phyloP scores from a whole-genome alignment of 2,113 vertebrate genomes.

The Tympanuchus pallidicinctus region DNA sequence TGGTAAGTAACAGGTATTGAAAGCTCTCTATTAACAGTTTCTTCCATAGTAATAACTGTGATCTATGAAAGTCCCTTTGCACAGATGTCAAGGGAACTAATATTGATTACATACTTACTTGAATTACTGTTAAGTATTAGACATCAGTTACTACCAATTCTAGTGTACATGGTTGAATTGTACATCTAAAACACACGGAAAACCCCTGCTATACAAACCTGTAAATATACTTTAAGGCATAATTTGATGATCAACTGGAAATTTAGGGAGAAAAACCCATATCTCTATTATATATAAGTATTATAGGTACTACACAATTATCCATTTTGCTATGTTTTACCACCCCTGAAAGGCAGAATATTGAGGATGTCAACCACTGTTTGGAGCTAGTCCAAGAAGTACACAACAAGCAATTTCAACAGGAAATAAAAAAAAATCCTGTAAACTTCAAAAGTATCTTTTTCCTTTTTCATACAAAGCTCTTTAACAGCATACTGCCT shows the following conservation, averaged over 20 bases:
- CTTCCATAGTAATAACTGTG: not conserved
- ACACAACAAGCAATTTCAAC: not conserved
- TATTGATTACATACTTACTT: not conserved
- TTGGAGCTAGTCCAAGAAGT: not conserved
- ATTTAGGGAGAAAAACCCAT: not conserved
- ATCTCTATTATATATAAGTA: not conserved
- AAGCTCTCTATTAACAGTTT: not conserved
- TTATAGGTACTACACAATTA: not conserved
- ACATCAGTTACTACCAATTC: not conserved
- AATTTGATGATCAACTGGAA: not conserved
- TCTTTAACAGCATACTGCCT: not conserved
- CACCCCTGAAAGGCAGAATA: not conserved
- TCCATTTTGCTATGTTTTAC: not conserved
- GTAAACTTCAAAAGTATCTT: not conserved
- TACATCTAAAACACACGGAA: not conserved
- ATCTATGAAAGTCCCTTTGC: not conserved
- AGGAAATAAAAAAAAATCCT: not conserved
- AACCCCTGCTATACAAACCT: not conserved
- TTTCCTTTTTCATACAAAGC: not conserved
- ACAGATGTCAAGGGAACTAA: not conserved
- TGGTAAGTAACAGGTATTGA: not conserved
- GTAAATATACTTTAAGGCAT: not conserved
- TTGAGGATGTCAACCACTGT: not conserved
- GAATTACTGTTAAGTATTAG: not conserved
- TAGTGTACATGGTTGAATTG: not conserved